A percentile compares a stretch with the other conserved stretches of the same genome.
Evolutionary conservation across 2,888 invertebrate species (phyloP).

Genomic region (Aporophyla nigra): DNA sequence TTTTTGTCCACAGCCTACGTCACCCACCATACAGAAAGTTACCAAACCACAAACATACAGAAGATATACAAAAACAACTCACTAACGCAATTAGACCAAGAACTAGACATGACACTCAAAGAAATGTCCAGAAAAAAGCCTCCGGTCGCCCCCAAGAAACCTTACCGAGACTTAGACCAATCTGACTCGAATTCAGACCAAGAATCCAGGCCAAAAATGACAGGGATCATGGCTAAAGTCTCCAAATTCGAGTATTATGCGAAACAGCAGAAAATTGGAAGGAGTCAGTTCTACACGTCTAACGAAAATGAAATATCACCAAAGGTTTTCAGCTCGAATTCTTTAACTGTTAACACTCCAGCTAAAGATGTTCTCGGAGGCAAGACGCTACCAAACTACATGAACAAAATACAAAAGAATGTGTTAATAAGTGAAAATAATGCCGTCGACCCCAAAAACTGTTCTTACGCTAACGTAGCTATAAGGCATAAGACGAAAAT

Average conservation of each 20-base stretch:
- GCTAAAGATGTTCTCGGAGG: conserved; percentile 95
- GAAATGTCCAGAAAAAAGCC: conserved; percentile 92
- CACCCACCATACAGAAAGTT: conserved; percentile 76
- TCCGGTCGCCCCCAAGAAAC: conserved; percentile 92
- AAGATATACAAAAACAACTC: conserved; percentile 84
- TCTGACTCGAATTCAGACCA: conserved; percentile 89
- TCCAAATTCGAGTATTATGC: conserved; percentile 95
- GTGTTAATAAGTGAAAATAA: conserved; percentile 84
- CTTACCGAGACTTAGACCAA: conserved; percentile 88
- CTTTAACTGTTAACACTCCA: conserved; percentile 95
- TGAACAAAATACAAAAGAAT: conserved; percentile 88
- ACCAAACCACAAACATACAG: conserved; percentile 72
- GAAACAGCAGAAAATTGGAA: conserved; percentile 91
- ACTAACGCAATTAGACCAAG: conserved; percentile 84
- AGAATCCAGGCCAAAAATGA: conserved; percentile 84
- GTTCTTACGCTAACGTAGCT: conserved; percentile 85
- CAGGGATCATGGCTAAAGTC: conserved; percentile 93
- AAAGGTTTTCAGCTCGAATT: conserved; percentile 95
- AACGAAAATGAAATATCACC: conserved; percentile 91
- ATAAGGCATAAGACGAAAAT: conserved; percentile 86
- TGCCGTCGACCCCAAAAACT: conserved; percentile 80
- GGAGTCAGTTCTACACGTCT: conserved; percentile 86
- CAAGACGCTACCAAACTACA: conserved; percentile 91
- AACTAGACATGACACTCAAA: conserved; percentile 86
- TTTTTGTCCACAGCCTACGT: conserved; percentile 78